phyloP scores from a whole-genome alignment of 2,797 vertebrate genomes.

The Australoheros facetus region DNA sequence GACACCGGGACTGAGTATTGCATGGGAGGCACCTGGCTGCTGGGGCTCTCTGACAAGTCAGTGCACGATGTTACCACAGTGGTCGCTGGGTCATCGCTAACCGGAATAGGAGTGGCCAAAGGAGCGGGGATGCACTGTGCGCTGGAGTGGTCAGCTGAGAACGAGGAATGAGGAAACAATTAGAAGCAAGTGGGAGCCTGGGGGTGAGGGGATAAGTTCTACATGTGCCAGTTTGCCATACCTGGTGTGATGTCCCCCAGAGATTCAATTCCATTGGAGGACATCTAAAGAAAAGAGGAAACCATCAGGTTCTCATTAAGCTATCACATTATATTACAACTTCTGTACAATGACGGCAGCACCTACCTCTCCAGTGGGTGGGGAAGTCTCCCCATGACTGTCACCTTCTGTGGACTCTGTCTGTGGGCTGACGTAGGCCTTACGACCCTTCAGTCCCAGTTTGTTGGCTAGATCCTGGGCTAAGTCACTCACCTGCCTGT shows the following conservation, averaged over 20 bases:
- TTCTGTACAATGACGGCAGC: background rate
- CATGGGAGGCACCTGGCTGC: conserved; percentile 78
- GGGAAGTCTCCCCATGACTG: conserved; percentile 71
- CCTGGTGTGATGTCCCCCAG: conserved; percentile 94
- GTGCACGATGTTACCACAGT: conserved; percentile 76
- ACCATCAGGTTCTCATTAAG: background rate
- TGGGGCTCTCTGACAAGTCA: conserved; percentile 82
- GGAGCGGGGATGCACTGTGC: conserved; percentile 88
- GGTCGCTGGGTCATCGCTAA: conserved; percentile 83
- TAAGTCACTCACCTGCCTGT: conserved; percentile 91
- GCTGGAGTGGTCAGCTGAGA: conserved; percentile 76
- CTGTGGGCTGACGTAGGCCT: conserved; percentile 95
- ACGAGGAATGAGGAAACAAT: background rate
- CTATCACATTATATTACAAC: conserved; percentile 4
- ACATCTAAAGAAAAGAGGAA: conserved; percentile 74
- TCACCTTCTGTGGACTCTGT: conserved; percentile 82
- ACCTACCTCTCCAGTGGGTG: conserved; percentile 79
- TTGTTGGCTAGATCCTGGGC: conserved; percentile 96
- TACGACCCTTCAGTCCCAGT: conserved; percentile 92
- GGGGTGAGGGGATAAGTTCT: background rate
- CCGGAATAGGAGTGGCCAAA: conserved; percentile 83
- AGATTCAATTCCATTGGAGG: conserved; percentile 89
- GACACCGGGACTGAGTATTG: conserved; percentile 86
- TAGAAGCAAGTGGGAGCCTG: background rate
- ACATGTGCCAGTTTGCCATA: conserved; percentile 54